Evolutionary conservation across 2,113 vertebrate genomes (phyloP).

Genomic region (Chiloscyllium plagiosum): DNA sequence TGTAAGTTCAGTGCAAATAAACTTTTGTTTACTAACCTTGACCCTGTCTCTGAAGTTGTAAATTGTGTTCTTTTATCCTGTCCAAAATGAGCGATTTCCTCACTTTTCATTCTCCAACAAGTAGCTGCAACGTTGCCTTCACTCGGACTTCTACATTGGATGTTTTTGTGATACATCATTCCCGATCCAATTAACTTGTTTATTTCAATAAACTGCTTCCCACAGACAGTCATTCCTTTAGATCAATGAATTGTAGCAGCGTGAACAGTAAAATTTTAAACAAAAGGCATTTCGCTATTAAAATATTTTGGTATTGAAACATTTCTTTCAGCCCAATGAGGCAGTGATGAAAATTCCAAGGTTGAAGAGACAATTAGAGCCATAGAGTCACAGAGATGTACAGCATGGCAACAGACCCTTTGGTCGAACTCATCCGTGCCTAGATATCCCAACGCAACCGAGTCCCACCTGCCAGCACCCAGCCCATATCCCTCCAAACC

Average conservation of each 20-base stretch:
- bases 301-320: not conserved
- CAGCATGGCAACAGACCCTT: too few species aligned
- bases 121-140: not conserved
- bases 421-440: too few species aligned
- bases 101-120: not conserved
- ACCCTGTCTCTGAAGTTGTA: not conserved
- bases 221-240: not conserved
- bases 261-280: not conserved
- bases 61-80: not conserved
- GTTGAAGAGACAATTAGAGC: too few species aligned
- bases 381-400: too few species aligned
- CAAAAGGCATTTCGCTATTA: not conserved
- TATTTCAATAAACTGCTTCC: not conserved
- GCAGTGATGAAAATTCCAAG: not conserved
- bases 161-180: not conserved
- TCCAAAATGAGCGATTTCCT: not conserved
- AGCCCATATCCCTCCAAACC: too few species aligned
- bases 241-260: not conserved
- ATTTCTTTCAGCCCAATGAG: not conserved
- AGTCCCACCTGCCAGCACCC: too few species aligned
- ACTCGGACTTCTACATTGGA: not conserved
- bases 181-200: conserved; percentile 2
- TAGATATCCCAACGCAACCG: too few species aligned
- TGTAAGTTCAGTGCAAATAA: not conserved
- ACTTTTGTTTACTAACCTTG: not conserved